phyloP scores from a whole-genome alignment of 2,113 vertebrate genomes.

The Misgurnus anguillicaudatus region DNA sequence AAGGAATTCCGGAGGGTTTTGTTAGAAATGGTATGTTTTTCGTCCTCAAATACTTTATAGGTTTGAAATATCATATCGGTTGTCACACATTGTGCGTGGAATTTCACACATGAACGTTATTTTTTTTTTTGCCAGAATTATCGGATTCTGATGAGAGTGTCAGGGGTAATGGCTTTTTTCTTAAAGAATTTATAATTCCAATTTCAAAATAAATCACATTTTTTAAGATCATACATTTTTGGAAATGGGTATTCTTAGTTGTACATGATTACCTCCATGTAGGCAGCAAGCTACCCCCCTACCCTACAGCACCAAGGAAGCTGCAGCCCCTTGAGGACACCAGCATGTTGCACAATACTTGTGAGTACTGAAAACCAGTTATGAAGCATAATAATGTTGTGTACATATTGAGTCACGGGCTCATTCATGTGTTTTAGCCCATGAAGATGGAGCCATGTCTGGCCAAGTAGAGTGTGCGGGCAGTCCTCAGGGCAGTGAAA shows the following conservation, averaged over 20 bases:
- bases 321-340: constrained; percentile 20
- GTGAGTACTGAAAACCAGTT: constrained; percentile 7
- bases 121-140: not conserved
- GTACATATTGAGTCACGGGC: not conserved
- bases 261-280: not conserved
- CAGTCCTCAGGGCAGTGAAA: not conserved
- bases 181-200: constrained; percentile 3
- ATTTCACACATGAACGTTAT: not conserved
- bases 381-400: not conserved
- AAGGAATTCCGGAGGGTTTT: constrained; percentile 7
- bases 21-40: constrained; percentile 27
- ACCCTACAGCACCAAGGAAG: constrained; percentile 22
- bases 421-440: not conserved
- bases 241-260: not conserved
- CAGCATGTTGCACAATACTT: constrained; percentile 20
- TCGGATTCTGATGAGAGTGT: not conserved
- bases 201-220: not conserved
- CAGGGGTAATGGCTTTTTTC: not conserved
- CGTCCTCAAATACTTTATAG: constrained; percentile 11
- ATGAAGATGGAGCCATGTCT: not conserved
- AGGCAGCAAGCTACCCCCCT: constrained; percentile 9
- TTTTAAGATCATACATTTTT: not conserved
- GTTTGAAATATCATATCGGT: not conserved
- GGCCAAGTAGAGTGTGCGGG: not conserved
- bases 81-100: not conserved